Base-by-base conservation (phyloP, 1,140 invertebrate genomes). In the Musca vetustissima region DNA sequence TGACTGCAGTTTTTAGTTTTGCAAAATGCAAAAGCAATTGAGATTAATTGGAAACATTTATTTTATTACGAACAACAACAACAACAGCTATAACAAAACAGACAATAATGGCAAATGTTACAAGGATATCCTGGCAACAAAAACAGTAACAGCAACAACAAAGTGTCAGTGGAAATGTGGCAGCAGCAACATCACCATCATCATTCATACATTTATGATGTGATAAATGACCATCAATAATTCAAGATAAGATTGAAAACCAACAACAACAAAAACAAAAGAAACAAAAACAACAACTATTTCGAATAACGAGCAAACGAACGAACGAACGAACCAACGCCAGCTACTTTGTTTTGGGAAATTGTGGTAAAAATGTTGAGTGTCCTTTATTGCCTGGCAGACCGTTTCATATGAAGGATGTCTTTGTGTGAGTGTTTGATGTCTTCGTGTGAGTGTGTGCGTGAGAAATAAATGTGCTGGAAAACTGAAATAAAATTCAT, bases 1-100 rank as follows among this genome's bases (percentile, higher is more conserved):
- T 61, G 57, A 61, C 13, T 61, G 57, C 57, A 61, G 57, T 61
- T 61, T 61, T 36, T 36, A 61, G 57, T 61, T 61, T 61, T 28
- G n/a, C 28, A 21, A 36, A 61, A 36, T 61, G 57, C 22, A 61
- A 61, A 61, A 61, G 36, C 57, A 61, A 61, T 61, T 61, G 57
- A 61, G 57, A 61, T 61, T 61, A 61, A 61, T 61, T 61, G 32
- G 28, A 61, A 36, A 32, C 17, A 28, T 36, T 61, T 61, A 36
- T 36, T 61, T 61, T 36, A 21, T 36, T 17, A 61, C n/a, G 49
- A 52, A 19, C 21, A 61, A 61, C 55, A 17, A 32, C 1, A 25
- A 24, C n/a, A 61, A 61, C 17, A 61, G 1, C 7, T 1, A 21
- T 13, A 61, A 9, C 49, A 43, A 24, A 55, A 24, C 22, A 32